A percentile compares a stretch with the other conserved stretches of the same genome.
Evolutionary conservation across 2,113 vertebrate species (phyloP).

Genomic region (Hyperopisus bebe): DNA sequence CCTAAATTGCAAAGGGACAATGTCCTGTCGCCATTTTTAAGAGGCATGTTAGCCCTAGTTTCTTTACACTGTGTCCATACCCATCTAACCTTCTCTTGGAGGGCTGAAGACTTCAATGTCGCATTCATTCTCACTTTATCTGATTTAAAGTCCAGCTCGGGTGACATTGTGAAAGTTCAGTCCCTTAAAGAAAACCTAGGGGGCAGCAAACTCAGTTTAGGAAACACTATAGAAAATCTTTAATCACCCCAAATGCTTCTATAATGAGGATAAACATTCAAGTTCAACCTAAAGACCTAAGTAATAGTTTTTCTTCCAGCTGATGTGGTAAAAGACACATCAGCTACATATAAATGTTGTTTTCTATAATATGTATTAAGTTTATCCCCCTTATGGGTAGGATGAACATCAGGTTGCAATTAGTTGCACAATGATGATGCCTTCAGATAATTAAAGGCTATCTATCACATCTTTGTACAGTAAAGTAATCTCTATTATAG

Average conservation of each 20-base stretch:
- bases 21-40: background rate
- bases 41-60: background rate
- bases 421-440: conserved; percentile 31
- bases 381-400: conserved; percentile 11
- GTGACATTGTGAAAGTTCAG: background rate
- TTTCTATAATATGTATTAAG: conserved; percentile 24
- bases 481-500: conserved; percentile 29
- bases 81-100: background rate
- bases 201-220: background rate
- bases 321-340: conserved; percentile 25
- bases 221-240: conserved; percentile 7
- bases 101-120: background rate
- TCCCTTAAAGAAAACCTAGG: background rate
- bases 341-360: conserved; percentile 26
- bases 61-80: background rate
- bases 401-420: conserved; percentile 32
- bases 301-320: conserved; percentile 23
- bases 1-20: background rate
- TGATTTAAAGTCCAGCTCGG: background rate
- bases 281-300: conserved; percentile 14
- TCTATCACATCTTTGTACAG: conserved; percentile 21
- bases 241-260: conserved; percentile 11
- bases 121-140: background rate
- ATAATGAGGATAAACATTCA: background rate
- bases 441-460: conserved; percentile 34